Evolutionary conservation across 2,888 invertebrate species (phyloP), one percentile per base, ranked within the genome.

Genomic region (Tethea ocularis): DNA sequence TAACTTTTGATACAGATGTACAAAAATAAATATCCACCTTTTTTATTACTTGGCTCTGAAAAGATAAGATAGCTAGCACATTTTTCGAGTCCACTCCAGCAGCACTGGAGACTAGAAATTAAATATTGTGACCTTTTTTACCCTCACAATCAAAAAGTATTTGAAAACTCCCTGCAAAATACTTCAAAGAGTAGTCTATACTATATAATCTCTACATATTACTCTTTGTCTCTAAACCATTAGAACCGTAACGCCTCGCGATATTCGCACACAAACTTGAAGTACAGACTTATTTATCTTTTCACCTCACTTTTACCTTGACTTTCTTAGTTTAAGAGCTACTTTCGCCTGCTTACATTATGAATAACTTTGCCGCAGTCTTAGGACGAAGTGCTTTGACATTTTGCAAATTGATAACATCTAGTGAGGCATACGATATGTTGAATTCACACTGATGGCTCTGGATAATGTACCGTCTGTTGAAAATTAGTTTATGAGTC

Each of bases 351-450:
- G 20, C 20, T 46, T 1, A 46, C 20, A 46, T 10, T 46, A 20
- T 17, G 15, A 3, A 46, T 10, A 20, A 20, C 46, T 46, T 46
- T 46, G 46, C 3, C 46, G 20, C 20, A 46, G 56, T 23, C 23
- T n/a, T 52, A 52, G 56, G 23, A 56, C 22, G 38, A 38, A 55
- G 55, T 55, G 53, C 41, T 59, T 51, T 59, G 58, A 59, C 58
- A 59, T 59, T 59, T 59, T 46, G 55, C 54, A 51, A 51, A 51
- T 55, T 54, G 58, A 59, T 59, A 59, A 59, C 54, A 59, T 59
- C 58, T 46, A 46, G 46, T 41, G 29, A 26, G 51, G 33, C 55
- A 59, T 23, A 51, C 51, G 57, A 57, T 57, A 57, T 57, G 58
- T 59, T 51, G 46, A 46, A 20, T 46, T 20, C 20, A 2, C 46